phyloP scores from a whole-genome alignment of 2,113 vertebrate genomes.

The Chaetura pelagica region DNA sequence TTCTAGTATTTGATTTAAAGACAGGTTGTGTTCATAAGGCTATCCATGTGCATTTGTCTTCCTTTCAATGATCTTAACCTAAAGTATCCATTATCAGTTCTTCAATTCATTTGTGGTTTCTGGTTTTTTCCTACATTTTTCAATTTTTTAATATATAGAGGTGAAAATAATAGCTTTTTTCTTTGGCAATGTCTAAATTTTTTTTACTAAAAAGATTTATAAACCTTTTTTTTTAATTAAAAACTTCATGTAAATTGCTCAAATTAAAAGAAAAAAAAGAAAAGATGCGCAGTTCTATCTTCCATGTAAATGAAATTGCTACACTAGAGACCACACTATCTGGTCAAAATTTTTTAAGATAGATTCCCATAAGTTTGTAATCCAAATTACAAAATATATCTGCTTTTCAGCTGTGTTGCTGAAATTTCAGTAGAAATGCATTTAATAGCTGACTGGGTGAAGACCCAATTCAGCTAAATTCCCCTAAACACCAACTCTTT shows the following conservation, averaged over 20 bases:
- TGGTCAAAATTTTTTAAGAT: not conserved
- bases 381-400: not conserved
- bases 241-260: not conserved
- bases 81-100: not conserved
- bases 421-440: not conserved
- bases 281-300: not conserved
- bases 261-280: not conserved
- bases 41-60: not conserved
- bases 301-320: not conserved
- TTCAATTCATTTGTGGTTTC: not conserved
- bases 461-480: not conserved
- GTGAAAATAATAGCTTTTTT: not conserved
- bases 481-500: not conserved
- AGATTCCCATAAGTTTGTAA: not conserved
- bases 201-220: not conserved
- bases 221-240: not conserved
- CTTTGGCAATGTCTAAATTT: not conserved
- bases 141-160: not conserved
- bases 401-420: not conserved
- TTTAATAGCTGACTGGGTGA: not conserved
- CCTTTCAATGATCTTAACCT: not conserved
- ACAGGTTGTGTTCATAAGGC: not conserved
- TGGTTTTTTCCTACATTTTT: not conserved
- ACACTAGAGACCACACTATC: not conserved
- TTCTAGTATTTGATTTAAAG: not conserved